Base-by-base conservation (phyloP, 2,113 vertebrate species). In the Salvator merianae region DNA sequence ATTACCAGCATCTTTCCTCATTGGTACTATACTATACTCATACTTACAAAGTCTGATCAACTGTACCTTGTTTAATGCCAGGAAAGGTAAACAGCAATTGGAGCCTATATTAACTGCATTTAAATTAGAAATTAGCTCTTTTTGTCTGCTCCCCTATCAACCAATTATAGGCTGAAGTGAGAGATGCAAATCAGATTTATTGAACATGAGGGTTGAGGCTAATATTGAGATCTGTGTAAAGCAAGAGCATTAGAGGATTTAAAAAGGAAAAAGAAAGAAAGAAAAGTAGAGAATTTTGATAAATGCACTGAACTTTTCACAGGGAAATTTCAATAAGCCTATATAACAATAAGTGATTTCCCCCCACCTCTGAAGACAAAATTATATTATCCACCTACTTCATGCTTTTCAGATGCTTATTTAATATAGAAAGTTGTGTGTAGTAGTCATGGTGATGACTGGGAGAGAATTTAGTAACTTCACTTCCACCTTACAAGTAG, bases 1-100 rank as follows among this genome's bases (percentile, higher is more conserved):
- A 96, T 96, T 96, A 94, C 6, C 91, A 73, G 53, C 84, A 84
- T 36, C 59, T 7, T 86, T 70, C 70, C 76, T 47, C 84, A 84
- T 88, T 89, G 92, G 55, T 59, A 59, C 90, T 91, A 91, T 74
- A 32, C 4, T 84, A 30, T 88, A 84, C 85, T 93, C 72, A 86
- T 84, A 90, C 90, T 94, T 90, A 83, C 68, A 73, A 62, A 50
- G 82, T 86, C 86, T 90, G n/a, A 91, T 14, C 66, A 84, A 87
- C 38, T n/a, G 26, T 83, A 63, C 43, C 86, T 77, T 84, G 55
- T 90, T 93, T 70, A 91, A 74, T 24, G 63, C 12, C 77, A 87
- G 70, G 69, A 88, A 88, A 86, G 84, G 0, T 63, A 70, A 85
- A 83, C 0, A 62, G 65, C 85, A 76, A 12, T 38, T 88, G 81